These are phyloP conservation scores for Lamellibrachia satsuma DNA, from an alignment of 2,888 invertebrate species.

Conservation along the genomic window DNA sequence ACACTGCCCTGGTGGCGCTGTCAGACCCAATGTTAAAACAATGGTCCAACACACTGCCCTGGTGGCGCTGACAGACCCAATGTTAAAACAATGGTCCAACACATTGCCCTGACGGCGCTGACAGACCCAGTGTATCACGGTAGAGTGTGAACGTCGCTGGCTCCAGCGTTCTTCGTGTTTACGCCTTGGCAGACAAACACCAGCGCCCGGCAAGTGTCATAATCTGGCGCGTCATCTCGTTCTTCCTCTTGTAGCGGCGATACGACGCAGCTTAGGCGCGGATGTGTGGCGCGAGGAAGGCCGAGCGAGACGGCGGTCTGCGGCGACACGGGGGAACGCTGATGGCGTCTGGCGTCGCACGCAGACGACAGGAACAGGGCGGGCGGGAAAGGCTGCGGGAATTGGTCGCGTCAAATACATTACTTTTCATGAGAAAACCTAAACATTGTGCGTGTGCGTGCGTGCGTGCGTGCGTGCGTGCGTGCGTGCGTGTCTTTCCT, in stretches of 20 bases:
- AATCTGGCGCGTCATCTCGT: background rate
- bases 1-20: too few species aligned
- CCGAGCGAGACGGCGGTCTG: background rate
- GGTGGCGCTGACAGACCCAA: background rate
- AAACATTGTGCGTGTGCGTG: background rate
- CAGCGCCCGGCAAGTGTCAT: background rate
- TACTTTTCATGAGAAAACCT: background rate
- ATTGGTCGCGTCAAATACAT: background rate
- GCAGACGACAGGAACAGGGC: too few species aligned
- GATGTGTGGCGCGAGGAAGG: background rate
- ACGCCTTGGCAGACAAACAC: background rate
- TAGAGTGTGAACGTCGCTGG: constrained; percentile 1
- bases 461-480: too few species aligned
- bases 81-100: background rate
- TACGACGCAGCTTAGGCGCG: background rate
- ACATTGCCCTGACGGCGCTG: background rate
- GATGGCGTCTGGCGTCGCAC: background rate
- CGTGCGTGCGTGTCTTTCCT: background rate
- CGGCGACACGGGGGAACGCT: background rate
- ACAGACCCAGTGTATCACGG: background rate
- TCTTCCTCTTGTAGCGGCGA: background rate
- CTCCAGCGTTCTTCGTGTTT: background rate
- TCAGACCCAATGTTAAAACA: too few species aligned
- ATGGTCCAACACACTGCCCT: background rate
- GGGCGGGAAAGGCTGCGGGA: background rate